phyloP scores from a whole-genome alignment of 2,113 vertebrate species.

The Thomomys bottae region DNA sequence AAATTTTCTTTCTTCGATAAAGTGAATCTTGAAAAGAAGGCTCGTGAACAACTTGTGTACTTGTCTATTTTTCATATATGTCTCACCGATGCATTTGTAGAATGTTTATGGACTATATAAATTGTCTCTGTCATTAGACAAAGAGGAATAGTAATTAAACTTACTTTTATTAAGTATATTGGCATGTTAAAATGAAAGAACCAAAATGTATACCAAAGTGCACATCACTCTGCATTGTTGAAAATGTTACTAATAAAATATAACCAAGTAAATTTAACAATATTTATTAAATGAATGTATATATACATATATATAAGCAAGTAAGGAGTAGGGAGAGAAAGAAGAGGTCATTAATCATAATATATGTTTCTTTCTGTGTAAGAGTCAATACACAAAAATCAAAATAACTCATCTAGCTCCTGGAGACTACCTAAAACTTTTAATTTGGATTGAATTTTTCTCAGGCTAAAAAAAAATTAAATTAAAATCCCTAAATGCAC shows the following conservation, averaged over 20 bases:
- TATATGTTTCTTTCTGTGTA: too few species aligned
- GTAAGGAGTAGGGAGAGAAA: fast-evolving
- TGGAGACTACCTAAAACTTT: background rate
- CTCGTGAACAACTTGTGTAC: too few species aligned
- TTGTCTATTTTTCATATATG: background rate
- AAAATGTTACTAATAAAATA: background rate
- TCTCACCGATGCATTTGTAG: background rate
- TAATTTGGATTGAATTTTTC: background rate
- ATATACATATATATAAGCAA: background rate
- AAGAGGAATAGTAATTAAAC: background rate
- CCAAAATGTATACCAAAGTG: background rate
- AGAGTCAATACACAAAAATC: background rate
- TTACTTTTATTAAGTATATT: background rate
- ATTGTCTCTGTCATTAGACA: background rate
- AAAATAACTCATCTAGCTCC: background rate
- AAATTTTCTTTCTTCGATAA: background rate
- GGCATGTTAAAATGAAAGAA: background rate
- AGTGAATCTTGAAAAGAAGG: slow-evolving; percentile 1
- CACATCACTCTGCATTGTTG: background rate
- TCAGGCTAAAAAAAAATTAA: background rate
- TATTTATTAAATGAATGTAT: background rate
- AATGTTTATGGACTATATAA: background rate
- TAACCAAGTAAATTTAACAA: background rate
- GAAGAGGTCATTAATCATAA: background rate
- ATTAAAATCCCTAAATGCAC: background rate